Percentiles rank a stretch among this genome's conserved stretches.
Evolutionary conservation across 2,888 invertebrate genomes (phyloP).

Genomic region (Acanthococcus lagerstroemiae): DNA sequence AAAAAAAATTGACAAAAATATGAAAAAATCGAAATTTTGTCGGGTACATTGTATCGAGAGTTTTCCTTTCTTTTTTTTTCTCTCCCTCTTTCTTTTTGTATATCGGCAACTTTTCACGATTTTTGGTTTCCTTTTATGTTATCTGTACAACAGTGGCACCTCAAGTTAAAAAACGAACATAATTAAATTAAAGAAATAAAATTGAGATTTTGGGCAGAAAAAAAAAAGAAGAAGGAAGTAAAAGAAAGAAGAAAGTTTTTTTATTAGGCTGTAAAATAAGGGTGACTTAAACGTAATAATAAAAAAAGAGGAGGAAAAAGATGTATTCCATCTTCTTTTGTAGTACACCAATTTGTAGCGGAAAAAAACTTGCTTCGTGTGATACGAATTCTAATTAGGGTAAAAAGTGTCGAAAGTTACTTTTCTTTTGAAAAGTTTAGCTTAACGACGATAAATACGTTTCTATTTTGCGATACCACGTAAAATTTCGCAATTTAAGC

Average conservation of each 20-base stretch:
- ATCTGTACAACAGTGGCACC: neutral
- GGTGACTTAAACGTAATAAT: neutral
- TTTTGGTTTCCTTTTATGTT: conserved; percentile 15
- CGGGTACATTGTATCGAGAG: too few species aligned
- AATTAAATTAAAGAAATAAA: conserved; percentile 18
- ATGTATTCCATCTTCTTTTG: neutral
- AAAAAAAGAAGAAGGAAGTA: neutral
- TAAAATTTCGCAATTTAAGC: too few species aligned
- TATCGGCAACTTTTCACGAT: too few species aligned
- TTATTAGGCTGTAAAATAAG: conserved; percentile 12
- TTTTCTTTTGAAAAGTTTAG: neutral
- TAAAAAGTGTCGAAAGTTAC: conserved; percentile 5
- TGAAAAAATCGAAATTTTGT: too few species aligned
- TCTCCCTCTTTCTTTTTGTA: too few species aligned
- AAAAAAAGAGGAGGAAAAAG: neutral
- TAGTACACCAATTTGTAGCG: neutral
- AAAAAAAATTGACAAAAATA: too few species aligned
- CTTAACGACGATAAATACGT: neutral
- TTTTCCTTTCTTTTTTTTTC: too few species aligned
- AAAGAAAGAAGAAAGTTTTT: neutral
- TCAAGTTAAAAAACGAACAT: conserved; percentile 9
- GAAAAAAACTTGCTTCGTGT: neutral
- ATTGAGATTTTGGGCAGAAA: neutral
- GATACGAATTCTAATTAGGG: conserved; percentile 15
- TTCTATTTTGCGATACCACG: too few species aligned